Evolutionary conservation across 2,113 vertebrate genomes (phyloP).

Genomic region (Mus spicilegus): DNA sequence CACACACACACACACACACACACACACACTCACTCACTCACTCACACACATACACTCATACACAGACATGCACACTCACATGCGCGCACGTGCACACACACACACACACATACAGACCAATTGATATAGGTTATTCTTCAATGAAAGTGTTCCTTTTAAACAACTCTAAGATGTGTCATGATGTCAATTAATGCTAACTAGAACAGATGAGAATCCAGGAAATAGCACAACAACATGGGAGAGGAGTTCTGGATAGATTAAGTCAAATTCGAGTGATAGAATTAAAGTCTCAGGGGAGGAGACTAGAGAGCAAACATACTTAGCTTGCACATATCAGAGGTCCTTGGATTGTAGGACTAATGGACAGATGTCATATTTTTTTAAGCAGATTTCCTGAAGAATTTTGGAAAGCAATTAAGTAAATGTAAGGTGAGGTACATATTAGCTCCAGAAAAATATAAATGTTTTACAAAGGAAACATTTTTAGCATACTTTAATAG

Average conservation of each 20-base stretch:
- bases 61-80: too few species aligned
- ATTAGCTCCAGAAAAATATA: not conserved
- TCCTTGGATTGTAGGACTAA: not conserved
- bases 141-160: not conserved
- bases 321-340: not conserved
- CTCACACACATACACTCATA: too few species aligned
- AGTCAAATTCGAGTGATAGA: not conserved
- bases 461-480: not conserved
- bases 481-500: not conserved
- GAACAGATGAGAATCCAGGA: not conserved
- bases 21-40: too few species aligned
- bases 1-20: not conserved
- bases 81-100: too few species aligned
- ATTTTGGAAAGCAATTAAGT: slow-evolving; percentile 30
- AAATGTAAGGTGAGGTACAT: slow-evolving; percentile 35
- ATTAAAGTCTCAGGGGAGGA: not conserved
- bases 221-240: not conserved
- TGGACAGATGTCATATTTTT: not conserved
- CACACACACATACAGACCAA: not conserved
- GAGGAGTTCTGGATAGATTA: not conserved
- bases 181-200: not conserved
- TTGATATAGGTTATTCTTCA: not conserved
- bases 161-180: not conserved
- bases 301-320: not conserved
- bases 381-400: not conserved